Percentiles rank a stretch among this genome's conserved stretches.
Evolutionary conservation across 1,140 invertebrate genomes (phyloP).

Genomic region (Drosophila novamexicana): DNA sequence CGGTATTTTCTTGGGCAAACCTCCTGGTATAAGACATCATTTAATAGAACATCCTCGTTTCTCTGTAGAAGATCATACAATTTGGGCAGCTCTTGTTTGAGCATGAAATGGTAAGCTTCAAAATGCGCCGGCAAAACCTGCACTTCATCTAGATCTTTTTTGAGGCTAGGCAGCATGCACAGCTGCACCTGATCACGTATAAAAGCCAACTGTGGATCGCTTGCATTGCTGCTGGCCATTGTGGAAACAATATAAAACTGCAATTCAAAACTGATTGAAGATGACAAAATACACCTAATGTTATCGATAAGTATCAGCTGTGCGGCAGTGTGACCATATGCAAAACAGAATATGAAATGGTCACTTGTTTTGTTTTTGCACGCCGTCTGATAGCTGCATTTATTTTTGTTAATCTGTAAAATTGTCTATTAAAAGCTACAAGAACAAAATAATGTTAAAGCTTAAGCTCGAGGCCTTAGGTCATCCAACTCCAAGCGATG

Average conservation of each 20-base stretch:
- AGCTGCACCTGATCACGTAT: conserved; percentile 56
- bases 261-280: conserved; percentile 1
- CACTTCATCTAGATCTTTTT: conserved; percentile 50
- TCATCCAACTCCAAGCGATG: conserved; percentile 87
- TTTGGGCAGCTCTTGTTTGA: conserved; percentile 50
- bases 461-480: conserved; percentile 86
- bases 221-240: conserved; percentile 32
- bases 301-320: conserved; percentile 16
- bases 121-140: conserved; percentile 48
- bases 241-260: not conserved
- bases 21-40: conserved; percentile 27
- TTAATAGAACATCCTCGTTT: conserved; percentile 12
- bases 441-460: conserved; percentile 51
- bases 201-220: conserved; percentile 19
- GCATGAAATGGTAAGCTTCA: conserved; percentile 43
- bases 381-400: not conserved
- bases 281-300: not conserved
- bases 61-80: conserved; percentile 59
- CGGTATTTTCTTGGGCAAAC: conserved; percentile 7
- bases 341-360: not conserved
- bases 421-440: conserved; percentile 24
- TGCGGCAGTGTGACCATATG: conserved; percentile 3
- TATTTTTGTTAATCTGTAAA: conserved; percentile 4
- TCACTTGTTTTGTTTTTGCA: conserved; percentile 8
- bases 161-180: conserved; percentile 62